phyloP scores from a whole-genome alignment of 2,113 vertebrate genomes.

The Genyomyrus donnyi region DNA sequence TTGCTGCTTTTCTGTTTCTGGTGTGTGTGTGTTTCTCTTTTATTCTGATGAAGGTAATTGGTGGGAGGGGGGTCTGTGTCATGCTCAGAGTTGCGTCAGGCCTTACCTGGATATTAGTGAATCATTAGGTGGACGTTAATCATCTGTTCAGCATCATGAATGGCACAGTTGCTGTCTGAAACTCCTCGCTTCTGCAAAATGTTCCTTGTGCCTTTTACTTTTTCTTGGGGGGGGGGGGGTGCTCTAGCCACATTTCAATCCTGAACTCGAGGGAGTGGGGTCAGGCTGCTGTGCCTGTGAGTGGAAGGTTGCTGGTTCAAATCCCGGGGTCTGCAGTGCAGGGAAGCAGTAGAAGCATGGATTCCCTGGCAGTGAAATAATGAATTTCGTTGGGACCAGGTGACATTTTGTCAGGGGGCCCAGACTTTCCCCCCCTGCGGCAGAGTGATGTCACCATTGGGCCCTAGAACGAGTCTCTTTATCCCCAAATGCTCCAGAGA shows the following conservation, averaged over 20 bases:
- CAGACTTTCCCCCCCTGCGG: neutral
- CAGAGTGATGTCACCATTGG: neutral
- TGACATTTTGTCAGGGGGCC: neutral
- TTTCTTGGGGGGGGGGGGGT: neutral
- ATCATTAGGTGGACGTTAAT: neutral
- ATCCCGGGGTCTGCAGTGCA: neutral
- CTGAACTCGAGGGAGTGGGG: neutral
- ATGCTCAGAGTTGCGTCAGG: neutral
- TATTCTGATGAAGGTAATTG: neutral
- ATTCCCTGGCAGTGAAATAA: neutral
- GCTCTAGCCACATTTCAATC: neutral
- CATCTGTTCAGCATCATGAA: neutral
- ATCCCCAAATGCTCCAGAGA: neutral
- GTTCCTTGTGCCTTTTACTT: conserved; percentile 7
- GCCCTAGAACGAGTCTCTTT: neutral
- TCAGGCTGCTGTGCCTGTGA: neutral
- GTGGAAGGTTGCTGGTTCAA: neutral
- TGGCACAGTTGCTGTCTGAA: neutral
- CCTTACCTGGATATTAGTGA: neutral
- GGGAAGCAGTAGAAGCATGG: neutral
- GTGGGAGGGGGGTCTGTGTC: neutral
- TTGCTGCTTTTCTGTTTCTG: neutral
- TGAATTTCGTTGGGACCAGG: neutral
- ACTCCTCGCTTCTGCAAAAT: neutral
- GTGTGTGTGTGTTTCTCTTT: neutral